Base-by-base conservation (phyloP, 2,888 invertebrate species). In the Noctua comes region DNA sequence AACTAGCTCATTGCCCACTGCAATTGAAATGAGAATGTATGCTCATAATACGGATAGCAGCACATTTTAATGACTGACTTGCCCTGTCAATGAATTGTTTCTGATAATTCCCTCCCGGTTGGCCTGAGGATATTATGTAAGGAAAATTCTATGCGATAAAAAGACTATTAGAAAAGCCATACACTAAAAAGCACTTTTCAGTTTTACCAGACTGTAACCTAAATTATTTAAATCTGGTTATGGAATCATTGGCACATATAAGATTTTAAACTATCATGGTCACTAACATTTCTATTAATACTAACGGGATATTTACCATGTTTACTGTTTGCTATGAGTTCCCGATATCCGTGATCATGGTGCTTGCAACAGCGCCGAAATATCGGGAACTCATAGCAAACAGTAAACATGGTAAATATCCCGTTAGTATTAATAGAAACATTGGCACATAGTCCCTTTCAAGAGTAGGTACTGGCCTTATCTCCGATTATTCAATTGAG, bases 51-150 rank as follows among this genome's bases (percentile, higher is more conserved):
- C 57, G 65, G n/a, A 59, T 57, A 62, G n/a, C 13, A 65, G 48
- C 27, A 16, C 24, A 64, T 65, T 77, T 71, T 43, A 70, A 80
- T 76, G 46, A n/a, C n/a, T 11, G 31, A 64, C n/a, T 46, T 64
- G 57, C 40, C 21, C 54, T 83, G 68, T 31, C 31, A 68, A 36
- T 71, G 40, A 51, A 16, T 40, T 68, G 31, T 83, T 54, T 36
- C 54, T 62, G n/a, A 66, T 59, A 46, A 46, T 70, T 62, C 13
- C 40, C 57, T 13, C 1, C 21, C 21, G 11, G 21, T 16, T 27
- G 31, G 40, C 51, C 43, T 31, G 51, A 10, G 54, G 54, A 54
- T 24, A 51, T 27, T 51, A 76, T n/a, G 21, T 40, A 62, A 5
- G 11, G 31, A 24, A 10, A 54, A 54, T 24, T 54, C 8, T 54